A percentile compares a stretch with the other conserved stretches of the same genome.
Conservation (phyloP, 2,113 vertebrate genomes). For the Beaufortia kweichowensis region DNA sequence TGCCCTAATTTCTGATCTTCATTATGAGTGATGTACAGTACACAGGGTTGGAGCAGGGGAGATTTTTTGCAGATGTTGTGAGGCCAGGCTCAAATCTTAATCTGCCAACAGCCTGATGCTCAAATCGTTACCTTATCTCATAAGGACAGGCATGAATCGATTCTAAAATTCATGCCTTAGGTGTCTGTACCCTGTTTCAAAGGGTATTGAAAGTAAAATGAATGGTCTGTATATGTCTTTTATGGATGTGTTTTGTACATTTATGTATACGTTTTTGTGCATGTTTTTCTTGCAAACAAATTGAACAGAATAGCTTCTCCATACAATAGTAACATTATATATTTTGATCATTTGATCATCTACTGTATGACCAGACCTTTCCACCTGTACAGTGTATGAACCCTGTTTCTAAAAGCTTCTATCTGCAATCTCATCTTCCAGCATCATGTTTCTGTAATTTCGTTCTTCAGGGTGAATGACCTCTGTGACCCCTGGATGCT, state of each 20-base stretch:
- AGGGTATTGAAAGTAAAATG: not conserved
- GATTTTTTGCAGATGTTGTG: constrained; percentile 21
- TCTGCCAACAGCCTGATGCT: not conserved
- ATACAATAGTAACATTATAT: no score
- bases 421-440: not conserved
- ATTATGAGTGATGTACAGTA: not conserved
- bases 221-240: not conserved
- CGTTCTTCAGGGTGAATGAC: not conserved
- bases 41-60: constrained; percentile 4
- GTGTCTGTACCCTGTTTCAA: not conserved
- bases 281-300: no score
- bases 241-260: not conserved
- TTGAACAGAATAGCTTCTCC: no score
- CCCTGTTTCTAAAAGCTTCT: not conserved
- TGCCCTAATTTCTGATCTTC: constrained; percentile 15
- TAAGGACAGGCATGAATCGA: constrained; percentile 15
- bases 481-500: not conserved
- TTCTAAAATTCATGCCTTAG: constrained; percentile 3
- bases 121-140: constrained; percentile 48
- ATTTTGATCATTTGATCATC: no score
- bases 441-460: not conserved
- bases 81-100: constrained; percentile 25
- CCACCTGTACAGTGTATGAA: not conserved
- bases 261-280: not conserved
- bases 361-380: not conserved